Percentiles rank a stretch among this genome's conserved stretches.
These are phyloP conservation scores for Isichthys henryi DNA, from an alignment of 2,113 vertebrate genomes.

Conservation along the genomic window DNA sequence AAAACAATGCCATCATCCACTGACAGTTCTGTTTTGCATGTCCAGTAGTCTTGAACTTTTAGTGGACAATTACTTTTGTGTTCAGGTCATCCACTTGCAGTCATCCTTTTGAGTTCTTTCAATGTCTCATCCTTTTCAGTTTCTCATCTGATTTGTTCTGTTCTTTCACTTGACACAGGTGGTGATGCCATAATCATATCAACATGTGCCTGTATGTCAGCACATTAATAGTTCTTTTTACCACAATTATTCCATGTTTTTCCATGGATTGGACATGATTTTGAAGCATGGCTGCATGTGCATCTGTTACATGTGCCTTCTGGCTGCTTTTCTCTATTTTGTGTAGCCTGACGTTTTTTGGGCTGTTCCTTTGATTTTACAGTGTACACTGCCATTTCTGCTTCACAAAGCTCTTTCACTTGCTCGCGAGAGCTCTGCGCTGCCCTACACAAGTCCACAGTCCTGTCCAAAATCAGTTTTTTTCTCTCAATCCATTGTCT, in stretches of 20 bases:
- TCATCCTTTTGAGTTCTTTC: background rate
- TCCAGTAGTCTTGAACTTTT: slow-evolving; percentile 10
- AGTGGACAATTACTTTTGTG: background rate
- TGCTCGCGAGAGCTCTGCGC: background rate
- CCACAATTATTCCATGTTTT: too few relatives aligned
- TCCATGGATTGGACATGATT: too few relatives aligned
- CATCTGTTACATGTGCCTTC: background rate
- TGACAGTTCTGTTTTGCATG: slow-evolving; percentile 7
- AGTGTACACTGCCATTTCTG: background rate
- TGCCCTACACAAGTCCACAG: background rate
- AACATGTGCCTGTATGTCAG: slow-evolving; percentile 20
- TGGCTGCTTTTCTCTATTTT: background rate
- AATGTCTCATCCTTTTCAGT: slow-evolving; percentile 9
- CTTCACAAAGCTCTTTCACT: too few relatives aligned
- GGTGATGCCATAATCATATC: slow-evolving; percentile 22
- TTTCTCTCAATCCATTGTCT: background rate
- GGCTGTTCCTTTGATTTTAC: background rate
- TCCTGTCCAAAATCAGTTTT: background rate
- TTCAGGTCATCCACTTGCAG: slow-evolving; percentile 1
- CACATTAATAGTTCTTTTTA: background rate
- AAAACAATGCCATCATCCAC: slow-evolving; percentile 2
- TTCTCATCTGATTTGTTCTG: slow-evolving; percentile 1
- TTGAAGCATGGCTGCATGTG: too few relatives aligned
- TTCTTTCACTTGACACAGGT: slow-evolving; percentile 7
- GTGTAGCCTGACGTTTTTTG: background rate